These are phyloP conservation scores for Drosophila melanica DNA, from an alignment of 1,140 invertebrate species.

Conservation along the genomic window DNA sequence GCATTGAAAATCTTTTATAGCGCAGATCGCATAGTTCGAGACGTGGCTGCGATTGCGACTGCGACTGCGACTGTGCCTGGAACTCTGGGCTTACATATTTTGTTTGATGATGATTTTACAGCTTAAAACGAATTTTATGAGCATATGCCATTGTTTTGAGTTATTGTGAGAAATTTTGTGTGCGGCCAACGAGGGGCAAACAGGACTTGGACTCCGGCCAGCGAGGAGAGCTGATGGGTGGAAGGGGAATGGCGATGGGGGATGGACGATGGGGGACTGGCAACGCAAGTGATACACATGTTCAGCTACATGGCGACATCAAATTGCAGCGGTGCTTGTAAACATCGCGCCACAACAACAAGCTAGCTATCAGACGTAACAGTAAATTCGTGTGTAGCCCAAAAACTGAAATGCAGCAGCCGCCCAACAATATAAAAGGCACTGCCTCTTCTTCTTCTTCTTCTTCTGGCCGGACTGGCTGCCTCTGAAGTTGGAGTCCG, in stretches of 20 bases:
- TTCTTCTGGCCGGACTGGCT: conserved; percentile 6
- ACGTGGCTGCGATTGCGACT: conserved; percentile 12
- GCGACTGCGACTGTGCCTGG: conserved; percentile 8
- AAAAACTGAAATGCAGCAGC: conserved; percentile 21
- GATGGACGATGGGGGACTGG: background rate
- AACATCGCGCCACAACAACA: conserved; percentile 37
- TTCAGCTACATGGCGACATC: conserved; percentile 78
- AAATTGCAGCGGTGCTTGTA: conserved; percentile 58
- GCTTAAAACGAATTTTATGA: conserved; percentile 84
- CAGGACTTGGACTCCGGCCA: conserved; percentile 1
- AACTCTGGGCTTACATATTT: conserved; percentile 69
- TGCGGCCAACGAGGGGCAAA: conserved; percentile 13
- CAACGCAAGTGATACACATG: conserved; percentile 75
- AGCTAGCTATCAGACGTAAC: conserved; percentile 61
- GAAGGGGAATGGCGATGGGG: too few species aligned
- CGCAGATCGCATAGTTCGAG: conserved; percentile 46
- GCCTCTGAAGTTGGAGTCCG: conserved; percentile 46
- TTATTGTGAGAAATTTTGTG: conserved; percentile 80
- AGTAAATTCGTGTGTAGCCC: conserved; percentile 72
- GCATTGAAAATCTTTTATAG: conserved; percentile 74
- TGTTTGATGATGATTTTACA: conserved; percentile 84
- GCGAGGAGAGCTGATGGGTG: background rate
- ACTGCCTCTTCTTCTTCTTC: background rate
- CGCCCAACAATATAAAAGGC: conserved; percentile 14
- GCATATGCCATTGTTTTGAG: conserved; percentile 83